phyloP scores from a whole-genome alignment of 2,888 invertebrate species.

The Pristionchus fissidentatus region DNA sequence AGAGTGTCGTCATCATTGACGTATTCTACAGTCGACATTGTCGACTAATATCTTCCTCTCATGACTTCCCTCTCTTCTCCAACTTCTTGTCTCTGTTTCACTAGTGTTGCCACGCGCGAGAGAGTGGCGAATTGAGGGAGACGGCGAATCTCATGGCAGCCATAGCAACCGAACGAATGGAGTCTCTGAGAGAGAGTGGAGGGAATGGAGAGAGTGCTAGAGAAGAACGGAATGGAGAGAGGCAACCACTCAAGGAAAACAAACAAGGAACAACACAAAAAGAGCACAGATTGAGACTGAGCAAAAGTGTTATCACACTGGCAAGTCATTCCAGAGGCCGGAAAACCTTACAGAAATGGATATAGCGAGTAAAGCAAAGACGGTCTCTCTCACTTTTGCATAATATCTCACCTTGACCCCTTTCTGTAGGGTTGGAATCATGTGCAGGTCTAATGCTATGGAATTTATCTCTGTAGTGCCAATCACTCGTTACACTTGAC shows the following conservation, averaged over 20 bases:
- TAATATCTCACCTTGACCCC: no score
- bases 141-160: neutral
- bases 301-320: no score
- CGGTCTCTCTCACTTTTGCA: no score
- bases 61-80: neutral
- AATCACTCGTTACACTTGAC: neutral
- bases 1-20: slow-evolving; percentile 67
- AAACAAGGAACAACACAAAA: neutral
- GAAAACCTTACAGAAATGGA: no score
- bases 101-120: neutral
- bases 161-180: slow-evolving; percentile 22
- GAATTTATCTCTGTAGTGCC: neutral
- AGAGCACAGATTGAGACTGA: no score
- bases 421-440: no score
- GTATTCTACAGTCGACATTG: slow-evolving; percentile 59
- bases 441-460: no score
- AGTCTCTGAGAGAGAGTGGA: neutral
- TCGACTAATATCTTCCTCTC: slow-evolving; percentile 5
- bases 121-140: neutral
- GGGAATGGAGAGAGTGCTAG: neutral
- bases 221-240: neutral
- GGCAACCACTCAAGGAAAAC: neutral
- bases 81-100: slow-evolving; percentile 18
- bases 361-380: no score
- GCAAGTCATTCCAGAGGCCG: no score